These are phyloP conservation scores for Crenuchus spilurus DNA, from an alignment of 2,797 vertebrate species.

Conservation along the genomic window DNA sequence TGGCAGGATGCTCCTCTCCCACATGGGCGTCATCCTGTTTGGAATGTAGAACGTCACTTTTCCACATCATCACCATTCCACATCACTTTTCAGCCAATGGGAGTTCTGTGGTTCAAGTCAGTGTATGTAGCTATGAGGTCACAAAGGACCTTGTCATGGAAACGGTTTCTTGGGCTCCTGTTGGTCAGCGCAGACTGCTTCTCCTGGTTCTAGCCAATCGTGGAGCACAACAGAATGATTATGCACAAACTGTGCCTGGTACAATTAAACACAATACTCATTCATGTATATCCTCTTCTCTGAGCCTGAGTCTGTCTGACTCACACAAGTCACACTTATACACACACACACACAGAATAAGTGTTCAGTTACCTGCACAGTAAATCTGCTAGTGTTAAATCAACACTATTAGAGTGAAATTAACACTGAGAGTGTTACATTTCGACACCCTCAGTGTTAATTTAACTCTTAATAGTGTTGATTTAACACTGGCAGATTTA, in stretches of 20 bases:
- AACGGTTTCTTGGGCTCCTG: conserved; percentile 12
- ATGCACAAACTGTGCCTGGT: conserved; percentile 57
- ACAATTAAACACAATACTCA: conserved; percentile 57
- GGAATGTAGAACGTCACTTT: conserved; percentile 15
- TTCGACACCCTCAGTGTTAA: too few species aligned
- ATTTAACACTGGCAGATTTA: too few species aligned
- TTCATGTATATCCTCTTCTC: conserved; percentile 35
- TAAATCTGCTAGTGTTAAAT: too few species aligned
- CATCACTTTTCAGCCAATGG: conserved; percentile 16
- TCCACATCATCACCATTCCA: too few species aligned
- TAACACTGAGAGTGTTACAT: conserved; percentile 45
- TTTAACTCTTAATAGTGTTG: too few species aligned
- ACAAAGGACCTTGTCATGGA: conserved; percentile 43
- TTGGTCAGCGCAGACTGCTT: conserved; percentile 31
- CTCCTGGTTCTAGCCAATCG: conserved; percentile 37
- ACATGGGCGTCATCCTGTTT: conserved; percentile 17
- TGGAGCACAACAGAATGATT: conserved; percentile 16
- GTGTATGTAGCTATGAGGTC: conserved; percentile 40
- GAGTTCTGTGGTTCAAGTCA: background rate
- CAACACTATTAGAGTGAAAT: too few species aligned
- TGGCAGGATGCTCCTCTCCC: conserved; percentile 20
- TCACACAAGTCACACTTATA: conserved; percentile 8
- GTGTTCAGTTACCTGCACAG: too few species aligned
- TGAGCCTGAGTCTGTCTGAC: background rate
- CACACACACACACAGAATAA: background rate